Evolutionary conservation across 2,888 invertebrate genomes (phyloP), one percentile per base, ranked within the genome.

Genomic region (Leptinotarsa juncta): DNA sequence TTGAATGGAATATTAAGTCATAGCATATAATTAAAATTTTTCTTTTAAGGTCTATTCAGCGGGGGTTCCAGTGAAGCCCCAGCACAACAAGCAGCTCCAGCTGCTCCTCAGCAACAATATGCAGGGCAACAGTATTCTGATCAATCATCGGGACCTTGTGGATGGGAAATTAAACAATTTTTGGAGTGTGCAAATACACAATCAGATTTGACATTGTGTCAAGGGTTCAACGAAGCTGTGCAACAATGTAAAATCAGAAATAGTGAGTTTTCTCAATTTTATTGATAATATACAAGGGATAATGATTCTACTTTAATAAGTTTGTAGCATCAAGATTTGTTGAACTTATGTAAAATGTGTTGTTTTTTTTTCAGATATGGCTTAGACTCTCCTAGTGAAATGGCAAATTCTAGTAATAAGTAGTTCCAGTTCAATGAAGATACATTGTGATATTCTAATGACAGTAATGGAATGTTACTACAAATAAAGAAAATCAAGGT

Each of bases 151-250:
- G 95, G 95, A 18, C 94, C 96, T 0, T 99, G 99, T 86, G 94
- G 96, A 69, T 96, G 95, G 93, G 98, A 99, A 89, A 93, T 98
- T 81, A 95, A 95, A 86, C 98, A 99, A 88, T 99, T 99, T 89
- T 89, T 99, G 75, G 95, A 98, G 83, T 99, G 99, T 85, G 97
- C 98, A 62, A 94, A 96, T 85, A 94, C 93, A 69, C 97, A 98
- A 86, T 91, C 93, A 14, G 99, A 99, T 88, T 89, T 99, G 70
- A 91, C 94, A 0, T 91, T 99, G 20, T 99, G 99, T 86, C 95
- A 97, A 87, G 98, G 98, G 76, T 99, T 99, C 89, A 99, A 98
- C 86, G 98, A 99, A 88, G 98, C 98, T 72, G 91, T 99, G 76
- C 94, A 96, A 84, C 97, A 98, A 87, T 99, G 99, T 94, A 97